Conservation (phyloP, 2,797 vertebrate genomes). For the Enteromius anoplus region DNA sequence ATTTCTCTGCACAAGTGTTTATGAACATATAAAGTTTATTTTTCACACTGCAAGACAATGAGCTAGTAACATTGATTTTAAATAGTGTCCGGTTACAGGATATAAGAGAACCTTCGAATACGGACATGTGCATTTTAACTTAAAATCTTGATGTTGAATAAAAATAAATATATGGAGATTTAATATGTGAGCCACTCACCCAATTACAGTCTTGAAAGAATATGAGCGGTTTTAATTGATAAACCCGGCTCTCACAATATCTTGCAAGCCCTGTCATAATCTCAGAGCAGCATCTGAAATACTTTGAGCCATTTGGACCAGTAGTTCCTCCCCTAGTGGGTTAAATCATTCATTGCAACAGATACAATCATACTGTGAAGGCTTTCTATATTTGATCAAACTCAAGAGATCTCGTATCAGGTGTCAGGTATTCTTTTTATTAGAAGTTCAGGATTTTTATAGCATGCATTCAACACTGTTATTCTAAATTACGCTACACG, state of each 20-base stretch:
- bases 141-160: neutral
- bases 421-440: neutral
- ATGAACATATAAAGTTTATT: neutral
- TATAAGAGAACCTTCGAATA: neutral
- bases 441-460: neutral
- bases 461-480: neutral
- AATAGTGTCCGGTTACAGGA: neutral
- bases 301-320: conserved; percentile 39
- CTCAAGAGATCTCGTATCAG: neutral
- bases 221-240: neutral
- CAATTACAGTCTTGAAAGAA: neutral
- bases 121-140: neutral
- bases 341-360: conserved; percentile 41
- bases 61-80: neutral
- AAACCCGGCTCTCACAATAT: neutral
- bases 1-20: neutral
- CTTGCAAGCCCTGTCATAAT: neutral
- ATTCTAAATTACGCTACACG: neutral
- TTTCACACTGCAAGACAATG: neutral
- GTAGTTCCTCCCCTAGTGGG: conserved; percentile 45
- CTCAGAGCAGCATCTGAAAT: conserved; percentile 21
- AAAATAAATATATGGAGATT: neutral
- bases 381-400: conserved; percentile 1
- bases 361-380: conserved; percentile 19
- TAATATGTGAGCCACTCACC: neutral